Base-by-base conservation (phyloP, 2,797 vertebrate genomes). In the Bryconaethiops microstoma region DNA sequence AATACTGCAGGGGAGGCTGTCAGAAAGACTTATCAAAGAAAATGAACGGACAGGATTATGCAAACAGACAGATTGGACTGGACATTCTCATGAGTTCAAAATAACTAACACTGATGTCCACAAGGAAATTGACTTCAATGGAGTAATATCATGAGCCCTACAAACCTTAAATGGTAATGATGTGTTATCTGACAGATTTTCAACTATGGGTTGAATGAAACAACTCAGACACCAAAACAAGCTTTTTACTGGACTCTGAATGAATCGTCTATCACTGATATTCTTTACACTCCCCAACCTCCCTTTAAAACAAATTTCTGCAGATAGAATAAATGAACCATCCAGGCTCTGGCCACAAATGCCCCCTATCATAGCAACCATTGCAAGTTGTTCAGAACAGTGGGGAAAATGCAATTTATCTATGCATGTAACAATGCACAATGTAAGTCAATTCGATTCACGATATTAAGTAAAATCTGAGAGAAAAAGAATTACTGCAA, bases 91-190 rank as follows among this genome's bases (percentile, higher is more conserved):
- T 74, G 72, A 60, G 54, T 19, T 25, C 2, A 7, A 19, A 23
- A 50, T 42, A n/a, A 45, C 48, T 60, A 74, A 60, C 60, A 60
- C 72, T 59, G 12, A 60, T 7, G 29, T 73, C 55, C 29, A 69
- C 29, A 45, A 70, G 68, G 45, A 52, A 12, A 29, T 19, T 12
- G 14, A 39, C 35, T n/a, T 74, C 29, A 4, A 5, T 19, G 35
- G 1, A 55, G 25, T 16, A 54, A 54, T 29, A 55, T 14, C 12
- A 2, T 8, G 23, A 52, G 35, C 64, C 35, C 29, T 42, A 67
- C 64, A 67, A 19, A 5, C 12, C 17, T 55, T 55, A 40, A 73
- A 73, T 9, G 35, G 52, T 35, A 73, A 7, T 21, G 8, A 7
- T 21, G 8, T 68, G 39, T n/a, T 21, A 13, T 50, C 40, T 40